A percentile compares a stretch with the other conserved stretches of the same genome.
Conservation (phyloP, 92 coral and sea anemone species). For the Epizoanthus illoricatus region DNA sequence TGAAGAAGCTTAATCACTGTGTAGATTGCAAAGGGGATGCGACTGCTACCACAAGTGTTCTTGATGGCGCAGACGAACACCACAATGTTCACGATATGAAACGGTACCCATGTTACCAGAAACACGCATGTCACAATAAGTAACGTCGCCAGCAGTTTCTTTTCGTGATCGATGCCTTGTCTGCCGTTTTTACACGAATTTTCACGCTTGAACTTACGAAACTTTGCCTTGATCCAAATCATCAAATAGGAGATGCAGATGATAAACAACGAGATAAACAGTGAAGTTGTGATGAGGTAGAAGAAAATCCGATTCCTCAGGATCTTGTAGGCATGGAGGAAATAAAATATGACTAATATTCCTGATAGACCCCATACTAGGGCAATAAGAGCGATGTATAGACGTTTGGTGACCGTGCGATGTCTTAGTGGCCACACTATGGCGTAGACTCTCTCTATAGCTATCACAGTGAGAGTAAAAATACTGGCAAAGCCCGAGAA, state of each 20-base stretch:
- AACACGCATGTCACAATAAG: slow-evolving; percentile 73
- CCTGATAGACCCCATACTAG: slow-evolving; percentile 71
- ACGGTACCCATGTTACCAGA: slow-evolving; percentile 79
- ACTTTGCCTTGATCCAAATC: slow-evolving; percentile 66
- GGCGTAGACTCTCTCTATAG: slow-evolving; percentile 70
- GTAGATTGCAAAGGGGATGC: slow-evolving; percentile 24
- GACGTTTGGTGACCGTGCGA: slow-evolving; percentile 50
- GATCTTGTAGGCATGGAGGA: slow-evolving; percentile 61
- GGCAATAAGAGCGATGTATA: slow-evolving; percentile 57
- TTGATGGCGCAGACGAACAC: slow-evolving; percentile 45
- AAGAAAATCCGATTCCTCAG: slow-evolving; percentile 62
- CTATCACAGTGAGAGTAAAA: slow-evolving; percentile 70
- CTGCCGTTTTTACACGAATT: background rate
- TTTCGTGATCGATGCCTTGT: slow-evolving; percentile 48
- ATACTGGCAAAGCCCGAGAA: slow-evolving; percentile 82
- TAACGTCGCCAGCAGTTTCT: slow-evolving; percentile 56
- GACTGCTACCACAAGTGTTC: background rate
- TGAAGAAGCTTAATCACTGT: slow-evolving; percentile 33
- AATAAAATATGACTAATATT: slow-evolving; percentile 56
- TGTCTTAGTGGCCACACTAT: slow-evolving; percentile 73
- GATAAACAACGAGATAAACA: slow-evolving; percentile 59
- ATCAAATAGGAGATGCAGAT: slow-evolving; percentile 72
- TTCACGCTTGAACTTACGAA: slow-evolving; percentile 14
- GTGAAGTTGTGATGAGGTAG: slow-evolving; percentile 63
- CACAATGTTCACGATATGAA: slow-evolving; percentile 72